Base-by-base conservation (phyloP, 2,797 vertebrate genomes). In the Sebastes steindachneri region DNA sequence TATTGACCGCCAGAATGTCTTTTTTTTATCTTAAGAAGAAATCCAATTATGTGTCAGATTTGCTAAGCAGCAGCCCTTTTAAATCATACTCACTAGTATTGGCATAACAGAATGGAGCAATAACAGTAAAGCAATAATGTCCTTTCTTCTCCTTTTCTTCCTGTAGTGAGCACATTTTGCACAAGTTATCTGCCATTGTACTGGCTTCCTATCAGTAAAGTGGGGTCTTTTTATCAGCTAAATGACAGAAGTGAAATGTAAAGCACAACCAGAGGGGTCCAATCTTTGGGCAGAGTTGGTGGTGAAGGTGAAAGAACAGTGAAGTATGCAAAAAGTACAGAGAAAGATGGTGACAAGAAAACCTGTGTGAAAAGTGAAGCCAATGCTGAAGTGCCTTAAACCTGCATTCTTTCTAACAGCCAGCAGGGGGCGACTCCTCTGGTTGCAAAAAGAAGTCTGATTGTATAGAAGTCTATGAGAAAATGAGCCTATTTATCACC, bases 11-110 rank as follows among this genome's bases (percentile, higher is more conserved):
- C 57, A 60, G 28, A 85, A 12, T n/a, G 45, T 69, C 9, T 48
- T 73, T 65, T 77, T 77, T 80, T 62, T 64, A 82, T 80, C 82
- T 68, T 57, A 41, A 74, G 55, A 85, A 68, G 28, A 86, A 88
- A 91, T 88, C 86, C 85, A 90, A 77, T 89, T 84, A 85, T 68
- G 67, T 86, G 45, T 79, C 80, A 81, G 74, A 84, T 58, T 78
- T 70, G 70, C 41, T 11, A 72, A 78, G 58, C 51, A 71, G 23
- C 68, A 29, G 66, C 41, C 8, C 60, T 75, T 80, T 82, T 25
- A 82, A 80, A 83, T 87, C 53, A 45, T 31, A 71, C 73, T 67
- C 62, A 45, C 35, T 71, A 75, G 82, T 73, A 84, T 54, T 73
- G 69, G 35, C 55, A 73, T 72, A 51, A 45, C 68, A 54, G 29